phyloP scores from a whole-genome alignment of 53 echinoderm and acorn worm genomes.

The Luidia sarsii region DNA sequence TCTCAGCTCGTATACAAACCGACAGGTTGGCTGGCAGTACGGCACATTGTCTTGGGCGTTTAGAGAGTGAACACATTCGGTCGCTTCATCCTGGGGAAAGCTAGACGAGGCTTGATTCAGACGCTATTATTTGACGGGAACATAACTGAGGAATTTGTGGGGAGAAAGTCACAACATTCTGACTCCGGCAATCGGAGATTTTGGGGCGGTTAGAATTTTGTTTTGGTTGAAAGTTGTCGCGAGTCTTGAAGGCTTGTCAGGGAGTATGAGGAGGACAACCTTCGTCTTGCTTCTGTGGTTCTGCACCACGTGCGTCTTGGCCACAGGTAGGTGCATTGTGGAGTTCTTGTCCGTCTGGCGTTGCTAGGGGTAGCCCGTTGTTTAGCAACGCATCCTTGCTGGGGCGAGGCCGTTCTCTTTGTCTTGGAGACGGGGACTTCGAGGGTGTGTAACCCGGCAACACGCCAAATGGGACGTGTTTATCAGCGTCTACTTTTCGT shows the following conservation, averaged over 20 bases:
- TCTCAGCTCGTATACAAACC: too few species aligned
- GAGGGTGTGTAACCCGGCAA: background rate
- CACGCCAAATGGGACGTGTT: too few species aligned
- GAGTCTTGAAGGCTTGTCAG: background rate
- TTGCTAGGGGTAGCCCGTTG: slow-evolving; percentile 16
- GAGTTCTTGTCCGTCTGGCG: background rate
- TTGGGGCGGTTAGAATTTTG: background rate
- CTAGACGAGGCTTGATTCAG: too few species aligned
- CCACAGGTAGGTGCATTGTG: slow-evolving; percentile 20
- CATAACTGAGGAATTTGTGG: too few species aligned
- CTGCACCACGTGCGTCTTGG: slow-evolving; percentile 18
- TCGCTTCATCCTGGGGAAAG: too few species aligned
- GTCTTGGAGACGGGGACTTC: background rate
- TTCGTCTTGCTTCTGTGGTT: slow-evolving; percentile 26
- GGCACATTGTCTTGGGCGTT: too few species aligned
- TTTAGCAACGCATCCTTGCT: background rate
- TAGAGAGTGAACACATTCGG: too few species aligned
- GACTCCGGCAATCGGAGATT: background rate
- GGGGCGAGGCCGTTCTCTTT: background rate
- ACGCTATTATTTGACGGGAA: too few species aligned
- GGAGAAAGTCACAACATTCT: too few species aligned
- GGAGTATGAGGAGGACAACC: slow-evolving; percentile 10
- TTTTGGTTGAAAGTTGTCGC: background rate
- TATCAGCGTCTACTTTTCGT: too few species aligned
- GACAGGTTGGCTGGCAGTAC: too few species aligned